phyloP scores from a whole-genome alignment of 30 jellyfish, hydroid and myxozoan species.

The Catostylus mosaicus region DNA sequence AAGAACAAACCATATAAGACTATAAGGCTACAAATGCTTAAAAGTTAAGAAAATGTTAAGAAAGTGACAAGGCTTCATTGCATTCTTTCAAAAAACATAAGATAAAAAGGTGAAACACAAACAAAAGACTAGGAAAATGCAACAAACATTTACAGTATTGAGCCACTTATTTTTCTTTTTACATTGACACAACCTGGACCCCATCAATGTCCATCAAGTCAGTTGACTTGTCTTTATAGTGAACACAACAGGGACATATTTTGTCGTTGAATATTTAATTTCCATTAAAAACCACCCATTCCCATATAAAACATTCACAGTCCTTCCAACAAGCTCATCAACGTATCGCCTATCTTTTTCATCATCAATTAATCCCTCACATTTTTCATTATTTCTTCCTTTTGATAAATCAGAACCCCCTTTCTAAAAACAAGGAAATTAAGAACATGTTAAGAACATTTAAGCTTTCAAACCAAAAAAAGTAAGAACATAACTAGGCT shows the following conservation, averaged over 20 bases:
- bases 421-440: neutral
- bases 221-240: neutral
- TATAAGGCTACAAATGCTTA: too few relatives aligned
- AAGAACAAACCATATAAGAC: too few relatives aligned
- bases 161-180: neutral
- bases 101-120: too few relatives aligned
- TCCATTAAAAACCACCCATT: neutral
- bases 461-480: neutral
- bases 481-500: neutral
- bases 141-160: too few relatives aligned
- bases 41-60: too few relatives aligned
- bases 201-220: too few relatives aligned
- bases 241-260: neutral
- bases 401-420: neutral
- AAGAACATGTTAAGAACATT: neutral
- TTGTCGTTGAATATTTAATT: too few relatives aligned
- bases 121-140: too few relatives aligned
- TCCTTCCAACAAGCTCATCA: neutral
- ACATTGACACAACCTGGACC: neutral
- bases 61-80: too few relatives aligned
- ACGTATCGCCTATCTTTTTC: neutral
- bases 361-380: neutral
- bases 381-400: neutral
- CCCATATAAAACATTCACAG: neutral
- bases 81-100: too few relatives aligned